Evolutionary conservation across 2,113 vertebrate species (phyloP).

Genomic region (Acrocephalus arundinaceus): DNA sequence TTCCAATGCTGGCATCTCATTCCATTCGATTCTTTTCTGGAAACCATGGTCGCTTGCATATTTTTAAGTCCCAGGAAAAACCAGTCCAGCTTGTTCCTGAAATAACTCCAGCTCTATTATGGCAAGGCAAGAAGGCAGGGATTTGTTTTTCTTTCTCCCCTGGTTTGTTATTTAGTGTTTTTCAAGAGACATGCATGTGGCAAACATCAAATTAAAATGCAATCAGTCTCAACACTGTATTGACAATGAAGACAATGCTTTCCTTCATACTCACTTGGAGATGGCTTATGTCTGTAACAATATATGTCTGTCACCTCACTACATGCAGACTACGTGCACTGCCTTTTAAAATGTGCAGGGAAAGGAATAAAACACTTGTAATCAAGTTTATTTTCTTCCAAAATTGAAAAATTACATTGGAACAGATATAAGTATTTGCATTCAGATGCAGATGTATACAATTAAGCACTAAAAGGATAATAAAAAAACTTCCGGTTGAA

Average conservation of each 20-base stretch:
- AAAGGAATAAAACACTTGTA: not conserved
- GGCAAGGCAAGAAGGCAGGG: slow-evolving; percentile 15
- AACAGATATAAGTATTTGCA: not conserved
- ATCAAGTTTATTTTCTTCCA: not conserved
- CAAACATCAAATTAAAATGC: slow-evolving; percentile 54
- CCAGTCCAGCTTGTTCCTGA: slow-evolving; percentile 24
- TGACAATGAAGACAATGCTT: not conserved
- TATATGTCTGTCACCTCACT: not conserved
- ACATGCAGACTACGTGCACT: rapidly evolving
- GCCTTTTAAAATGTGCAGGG: not conserved
- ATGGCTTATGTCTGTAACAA: not conserved
- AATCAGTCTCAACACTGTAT: not conserved
- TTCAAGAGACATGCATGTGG: slow-evolving; percentile 14
- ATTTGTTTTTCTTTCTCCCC: slow-evolving; percentile 55
- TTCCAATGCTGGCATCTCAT: not conserved
- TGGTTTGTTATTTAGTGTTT: slow-evolving; percentile 31
- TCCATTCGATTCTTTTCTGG: not conserved
- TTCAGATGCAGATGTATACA: not conserved
- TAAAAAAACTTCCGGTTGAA: not conserved
- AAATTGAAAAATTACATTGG: not conserved
- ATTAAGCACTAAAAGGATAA: not conserved
- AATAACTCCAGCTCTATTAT: slow-evolving; percentile 43
- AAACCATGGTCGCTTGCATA: not conserved
- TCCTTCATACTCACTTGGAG: not conserved
- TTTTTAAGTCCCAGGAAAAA: slow-evolving; percentile 42